A percentile compares a stretch with the other conserved stretches of the same genome.
Conservation (phyloP, 2,888 invertebrate genomes). For the Norana najaformis region DNA sequence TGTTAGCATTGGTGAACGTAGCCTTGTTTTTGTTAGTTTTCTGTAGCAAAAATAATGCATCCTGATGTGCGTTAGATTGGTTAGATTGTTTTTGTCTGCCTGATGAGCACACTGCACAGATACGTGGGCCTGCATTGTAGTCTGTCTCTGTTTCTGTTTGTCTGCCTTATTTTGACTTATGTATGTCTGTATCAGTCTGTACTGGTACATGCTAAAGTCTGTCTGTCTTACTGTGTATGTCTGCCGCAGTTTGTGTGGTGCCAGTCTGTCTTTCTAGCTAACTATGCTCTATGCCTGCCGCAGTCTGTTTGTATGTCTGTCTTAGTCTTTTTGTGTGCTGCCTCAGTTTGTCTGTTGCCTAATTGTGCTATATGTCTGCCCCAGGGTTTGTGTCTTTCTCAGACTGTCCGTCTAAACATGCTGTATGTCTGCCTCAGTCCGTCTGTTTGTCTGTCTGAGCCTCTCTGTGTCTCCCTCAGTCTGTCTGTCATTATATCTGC, state of each 20-base stretch:
- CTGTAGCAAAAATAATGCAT: neutral
- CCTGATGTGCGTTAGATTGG: neutral
- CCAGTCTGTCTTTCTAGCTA: neutral
- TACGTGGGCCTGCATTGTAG: too few species aligned
- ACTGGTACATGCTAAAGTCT: neutral
- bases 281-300: too few species aligned
- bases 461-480: neutral
- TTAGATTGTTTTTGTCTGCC: too few species aligned
- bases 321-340: neutral
- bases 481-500: too few species aligned
- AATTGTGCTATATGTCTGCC: neutral
- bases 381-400: too few species aligned
- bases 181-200: neutral
- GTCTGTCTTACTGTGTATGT: too few species aligned
- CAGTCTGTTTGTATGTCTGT: neutral
- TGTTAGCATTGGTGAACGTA: neutral
- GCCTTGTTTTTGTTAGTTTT: neutral
- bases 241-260: too few species aligned
- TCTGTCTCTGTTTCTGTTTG: too few species aligned
- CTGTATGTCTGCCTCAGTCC: too few species aligned
- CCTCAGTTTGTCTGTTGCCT: neutral
- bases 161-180: too few species aligned
- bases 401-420: neutral
- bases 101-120: too few species aligned
- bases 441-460: too few species aligned